phyloP scores from a whole-genome alignment of 2,888 invertebrate genomes.

The Drosophila atripex region DNA sequence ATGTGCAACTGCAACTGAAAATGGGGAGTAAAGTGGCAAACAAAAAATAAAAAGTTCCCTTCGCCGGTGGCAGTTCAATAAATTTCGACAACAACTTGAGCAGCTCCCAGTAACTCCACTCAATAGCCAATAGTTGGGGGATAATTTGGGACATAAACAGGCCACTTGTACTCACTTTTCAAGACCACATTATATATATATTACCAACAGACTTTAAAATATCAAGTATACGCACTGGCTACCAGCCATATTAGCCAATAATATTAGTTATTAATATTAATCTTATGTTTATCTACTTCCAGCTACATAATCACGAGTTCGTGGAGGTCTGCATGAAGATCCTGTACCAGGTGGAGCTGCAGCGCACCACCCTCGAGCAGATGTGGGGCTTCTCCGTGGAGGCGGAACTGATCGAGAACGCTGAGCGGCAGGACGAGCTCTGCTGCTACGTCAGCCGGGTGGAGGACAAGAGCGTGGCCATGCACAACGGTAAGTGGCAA shows the following conservation, averaged over 20 bases:
- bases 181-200: conserved; percentile 21
- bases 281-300: conserved; percentile 69
- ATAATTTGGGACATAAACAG: conserved; percentile 38
- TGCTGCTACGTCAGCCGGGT: conserved; percentile 98
- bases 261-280: no score
- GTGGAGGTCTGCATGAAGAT: conserved; percentile 99
- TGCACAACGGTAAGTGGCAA: conserved; percentile 96
- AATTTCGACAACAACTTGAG: conserved; percentile 67
- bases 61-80: conserved; percentile 60
- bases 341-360: conserved; percentile 97
- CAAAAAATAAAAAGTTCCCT: conserved; percentile 48
- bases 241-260: no score
- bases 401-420: conserved; percentile 97
- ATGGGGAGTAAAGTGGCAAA: conserved; percentile 10
- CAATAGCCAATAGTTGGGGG: conserved; percentile 6
- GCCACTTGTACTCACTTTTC: conserved; percentile 37
- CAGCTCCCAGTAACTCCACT: conserved; percentile 36
- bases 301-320: conserved; percentile 96
- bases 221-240: no score
- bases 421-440: conserved; percentile 97
- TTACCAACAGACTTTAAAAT: not conserved
- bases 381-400: conserved; percentile 99
- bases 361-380: conserved; percentile 94
- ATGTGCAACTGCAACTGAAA: conserved; percentile 62
- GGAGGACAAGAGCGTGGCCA: conserved; percentile 97